Conservation (phyloP, 2,888 invertebrate genomes). For the Uloborus plumipes region DNA sequence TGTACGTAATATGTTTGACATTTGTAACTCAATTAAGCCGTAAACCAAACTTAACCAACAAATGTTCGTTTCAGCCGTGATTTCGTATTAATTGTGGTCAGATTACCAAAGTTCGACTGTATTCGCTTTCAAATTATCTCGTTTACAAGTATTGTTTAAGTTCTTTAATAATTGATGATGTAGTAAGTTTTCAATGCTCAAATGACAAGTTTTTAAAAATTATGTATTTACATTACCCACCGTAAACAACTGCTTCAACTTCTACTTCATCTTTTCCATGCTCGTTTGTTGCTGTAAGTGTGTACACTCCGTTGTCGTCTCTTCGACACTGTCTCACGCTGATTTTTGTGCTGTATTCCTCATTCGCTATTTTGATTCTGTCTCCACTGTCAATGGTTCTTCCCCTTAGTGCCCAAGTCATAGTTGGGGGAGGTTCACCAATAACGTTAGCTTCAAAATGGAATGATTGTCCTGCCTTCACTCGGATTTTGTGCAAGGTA, state of each 20-base stretch:
- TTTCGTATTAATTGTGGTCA: too few relatives aligned
- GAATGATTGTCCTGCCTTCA: slow-evolving; percentile 74
- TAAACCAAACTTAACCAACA: too few relatives aligned
- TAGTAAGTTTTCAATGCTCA: too few relatives aligned
- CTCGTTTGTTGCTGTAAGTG: slow-evolving; percentile 87
- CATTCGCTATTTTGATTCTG: slow-evolving; percentile 76
- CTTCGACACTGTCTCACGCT: slow-evolving; percentile 87
- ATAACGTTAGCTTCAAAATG: slow-evolving; percentile 73
- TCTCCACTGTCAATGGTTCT: slow-evolving; percentile 70
- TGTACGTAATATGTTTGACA: too few relatives aligned
- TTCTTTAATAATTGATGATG: too few relatives aligned
- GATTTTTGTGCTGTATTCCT: slow-evolving; percentile 90
- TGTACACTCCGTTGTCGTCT: slow-evolving; percentile 90
- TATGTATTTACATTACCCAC: slow-evolving; percentile 72
- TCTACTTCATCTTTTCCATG: slow-evolving; percentile 90
- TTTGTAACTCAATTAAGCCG: too few relatives aligned
- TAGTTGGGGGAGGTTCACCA: slow-evolving; percentile 82
- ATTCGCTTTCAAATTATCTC: too few relatives aligned
- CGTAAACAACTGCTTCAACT: slow-evolving; percentile 88
- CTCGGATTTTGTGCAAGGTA: slow-evolving; percentile 88
- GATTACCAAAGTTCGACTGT: too few relatives aligned
- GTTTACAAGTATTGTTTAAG: too few relatives aligned
- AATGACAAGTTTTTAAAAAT: too few relatives aligned
- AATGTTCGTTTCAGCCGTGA: too few relatives aligned
- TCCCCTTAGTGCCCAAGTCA: slow-evolving; percentile 87